Base-by-base conservation (phyloP, 1,140 invertebrate species). In the Bombus affinis region DNA sequence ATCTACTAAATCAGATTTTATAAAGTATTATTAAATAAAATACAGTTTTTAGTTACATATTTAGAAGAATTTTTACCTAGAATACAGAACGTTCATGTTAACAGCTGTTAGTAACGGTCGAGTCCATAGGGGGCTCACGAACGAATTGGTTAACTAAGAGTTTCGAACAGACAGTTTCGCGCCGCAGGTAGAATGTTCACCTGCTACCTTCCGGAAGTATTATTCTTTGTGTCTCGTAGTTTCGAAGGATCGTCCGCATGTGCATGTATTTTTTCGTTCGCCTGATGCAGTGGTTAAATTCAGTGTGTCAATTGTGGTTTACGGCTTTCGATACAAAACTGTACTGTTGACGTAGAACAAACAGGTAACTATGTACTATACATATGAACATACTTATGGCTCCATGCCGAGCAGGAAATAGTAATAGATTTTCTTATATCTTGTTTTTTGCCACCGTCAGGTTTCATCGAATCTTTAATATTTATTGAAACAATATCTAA, bases 161-260 rank as follows among this genome's bases (percentile, higher is more conserved):
- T 92, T 93, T 87, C 83, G 86, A 91, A 92, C 81, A 84, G 88
- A 25, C 88, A 86, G 88, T 89, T 90, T 90, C 88, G 89, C 85
- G 87, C 87, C 83, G 87, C 73, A 88, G 87, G 83, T 80, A 65
- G 75, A 81, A 76, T n/a, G 32, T 66, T 35, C 53, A 39, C n/a
- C 9, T 78, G 32, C 10, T 65, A 53, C 22, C 8, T 10, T 15
- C 2, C 2, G 2, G 6, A 71, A n/a, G 0, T 28, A 37, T 70
- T 25, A 18, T 39, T 57, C 39, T 73, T 83, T 35, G 32, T 15
- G 25, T 18, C 12, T 35, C 2, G 2, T 35, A 47, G 5, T 44
- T 73, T 79, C 28, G 35, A 35, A 35, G 18, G 42, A 15, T 47
- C 18, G 6, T 68, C 18, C 13, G 12, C 0, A 12, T 22, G 39